Base-by-base conservation (phyloP, 2,797 vertebrate species). In the Falco cherrug region DNA sequence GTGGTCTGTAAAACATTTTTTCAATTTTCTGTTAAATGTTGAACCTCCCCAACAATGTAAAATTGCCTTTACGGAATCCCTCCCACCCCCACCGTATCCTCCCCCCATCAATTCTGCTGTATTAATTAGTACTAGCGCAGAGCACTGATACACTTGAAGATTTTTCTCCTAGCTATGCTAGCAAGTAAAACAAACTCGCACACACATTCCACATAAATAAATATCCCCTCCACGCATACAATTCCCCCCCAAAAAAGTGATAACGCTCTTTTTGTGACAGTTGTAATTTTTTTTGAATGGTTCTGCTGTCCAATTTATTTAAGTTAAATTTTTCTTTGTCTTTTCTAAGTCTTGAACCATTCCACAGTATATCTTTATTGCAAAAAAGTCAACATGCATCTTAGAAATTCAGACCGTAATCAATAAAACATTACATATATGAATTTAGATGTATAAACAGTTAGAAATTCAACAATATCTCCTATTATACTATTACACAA, bases 391-490 rank as follows among this genome's bases (percentile, higher is more conserved):
- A 99, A 99, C 99, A 99, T 99, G 99, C 99, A 99, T 98, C 98
- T 99, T 99, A 99, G 99, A 99, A 99, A 99, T 99, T 98, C 97
- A 98, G 98, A 97, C 99, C 98, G 99, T 99, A 99, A 99, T 99
- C 98, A 98, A 98, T 99, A 99, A 99, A 98, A 99, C 99, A 99
- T 98, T 99, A 99, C 99, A 99, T 99, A 98, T 98, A 99, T 98
- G 98, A 98, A 99, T 99, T 99, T 98, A 98, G 99, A 99, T 98
- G 99, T 99, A 99, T 99, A 99, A 99, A 99, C 99, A 99, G 99
- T 99, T 99, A 99, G 99, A 99, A 99, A 99, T 99, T 98, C 98
- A 98, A 99, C 98, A 98, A 95, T 98, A 98, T 98, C 98, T 98
- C 97, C 98, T 98, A 98, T 98, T 94, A 91, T 98, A 97, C 98